Base-by-base conservation (phyloP, 2,888 invertebrate species). In the Noctua janthina region DNA sequence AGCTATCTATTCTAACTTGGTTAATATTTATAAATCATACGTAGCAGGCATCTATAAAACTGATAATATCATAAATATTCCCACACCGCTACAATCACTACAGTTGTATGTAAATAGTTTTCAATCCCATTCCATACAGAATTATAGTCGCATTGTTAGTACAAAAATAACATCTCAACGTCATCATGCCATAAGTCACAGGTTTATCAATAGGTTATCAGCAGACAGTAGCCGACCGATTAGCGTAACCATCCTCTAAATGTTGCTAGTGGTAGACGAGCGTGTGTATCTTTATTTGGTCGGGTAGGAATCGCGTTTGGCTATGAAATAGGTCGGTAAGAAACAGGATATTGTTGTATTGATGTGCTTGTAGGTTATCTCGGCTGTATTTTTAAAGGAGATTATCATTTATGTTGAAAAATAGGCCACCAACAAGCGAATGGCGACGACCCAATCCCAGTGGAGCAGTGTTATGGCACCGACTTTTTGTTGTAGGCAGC, bases 161-260 rank as follows among this genome's bases (percentile, higher is more conserved):
- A 87, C 80, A 76, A 88, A 78, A 84, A 85, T 88, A 85, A 72
- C 74, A 87, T 43, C 23, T 35, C 43, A 54, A 79, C 88, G 86
- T 87, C 86, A 79, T 39, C 29, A 46, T 8, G 17, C 74, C 81
- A 79, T 66, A 86, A 75, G 89, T 81, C 81, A 76, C 15, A 49
- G 64, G 88, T 81, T 89, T 84, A 90, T 89, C 89, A 35, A 51
- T 17, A 79, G 85, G 89, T 84, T 89, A 89, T 89, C 89, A 43
- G 43, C 66, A n/a, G 74, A 4, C 74, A 85, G 64, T 51, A 86
- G 5, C 23, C 82, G 68, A 64, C 74, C 59, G 62, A 73, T 78
- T 88, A 82, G 15, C 1, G 35, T 46, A 73, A 13, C n/a, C 43
- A 3, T 17, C 0, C 39, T 0, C 15, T 43, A 10, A 35, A 35